A percentile compares a stretch with the other conserved stretches of the same genome.
These are phyloP conservation scores for Holcopasites calliopsidis DNA, from an alignment of 1,140 invertebrate species.

Conservation along the genomic window DNA sequence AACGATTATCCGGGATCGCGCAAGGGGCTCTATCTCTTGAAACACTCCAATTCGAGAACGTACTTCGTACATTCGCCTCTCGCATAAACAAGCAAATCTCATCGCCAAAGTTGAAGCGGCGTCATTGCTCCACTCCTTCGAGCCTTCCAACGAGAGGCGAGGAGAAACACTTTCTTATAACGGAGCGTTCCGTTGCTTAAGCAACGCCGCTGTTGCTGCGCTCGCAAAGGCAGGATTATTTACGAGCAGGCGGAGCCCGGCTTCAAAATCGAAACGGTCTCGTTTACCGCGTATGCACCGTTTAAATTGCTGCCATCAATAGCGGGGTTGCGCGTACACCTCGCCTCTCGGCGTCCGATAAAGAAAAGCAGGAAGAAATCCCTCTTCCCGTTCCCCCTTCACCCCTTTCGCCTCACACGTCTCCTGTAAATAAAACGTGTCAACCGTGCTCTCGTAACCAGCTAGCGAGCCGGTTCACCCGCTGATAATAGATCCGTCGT, in stretches of 20 bases:
- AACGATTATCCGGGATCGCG: no score
- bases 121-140: not conserved
- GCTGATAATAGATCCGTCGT: conserved; percentile 12
- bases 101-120: not conserved
- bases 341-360: not conserved
- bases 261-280: conserved; percentile 33
- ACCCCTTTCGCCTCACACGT: not conserved
- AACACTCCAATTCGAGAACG: no score
- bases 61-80: no score
- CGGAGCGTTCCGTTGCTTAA: conserved; percentile 9
- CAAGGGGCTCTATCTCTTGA: no score
- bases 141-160: not conserved
- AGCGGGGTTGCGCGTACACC: not conserved
- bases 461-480: not conserved
- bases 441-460: not conserved
- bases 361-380: conserved; percentile 16
- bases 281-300: conserved; percentile 7
- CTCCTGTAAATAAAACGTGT: conserved; percentile 21
- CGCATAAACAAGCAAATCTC: no score
- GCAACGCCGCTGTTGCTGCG: not conserved
- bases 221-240: conserved; percentile 29
- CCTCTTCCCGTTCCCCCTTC: no score
- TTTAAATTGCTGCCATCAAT: conserved; percentile 27
- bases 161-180: not conserved
- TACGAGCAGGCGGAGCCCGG: conserved; percentile 9